phyloP scores from a whole-genome alignment of 2,113 vertebrate species.

The Clinocottus analis region DNA sequence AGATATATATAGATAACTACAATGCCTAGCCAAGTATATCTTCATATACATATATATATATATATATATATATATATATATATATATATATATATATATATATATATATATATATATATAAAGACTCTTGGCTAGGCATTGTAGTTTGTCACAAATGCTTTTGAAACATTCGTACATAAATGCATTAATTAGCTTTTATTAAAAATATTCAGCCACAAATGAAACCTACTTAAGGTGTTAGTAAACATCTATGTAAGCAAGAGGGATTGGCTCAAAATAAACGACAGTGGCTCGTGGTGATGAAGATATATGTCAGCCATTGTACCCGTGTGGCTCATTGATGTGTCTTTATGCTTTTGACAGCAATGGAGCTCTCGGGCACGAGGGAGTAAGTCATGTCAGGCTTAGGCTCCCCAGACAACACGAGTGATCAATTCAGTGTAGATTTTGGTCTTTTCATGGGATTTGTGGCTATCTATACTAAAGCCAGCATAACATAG shows the following conservation, averaged over 20 bases:
- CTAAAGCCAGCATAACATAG: not conserved
- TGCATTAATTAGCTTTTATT: not conserved
- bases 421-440: not conserved
- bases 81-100: too few relatives aligned
- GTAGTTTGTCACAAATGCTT: not conserved
- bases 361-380: not conserved
- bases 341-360: not conserved
- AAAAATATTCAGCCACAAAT: not conserved
- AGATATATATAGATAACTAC: too few relatives aligned
- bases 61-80: too few relatives aligned
- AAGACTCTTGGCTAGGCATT: not conserved
- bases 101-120: too few relatives aligned
- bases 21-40: too few relatives aligned
- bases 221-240: not conserved
- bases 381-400: not conserved
- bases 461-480: not conserved
- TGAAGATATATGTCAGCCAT: not conserved
- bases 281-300: not conserved
- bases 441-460: not conserved
- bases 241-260: not conserved
- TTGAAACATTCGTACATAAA: not conserved
- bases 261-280: slow-evolving; percentile 6
- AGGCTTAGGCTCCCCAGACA: too few relatives aligned
- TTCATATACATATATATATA: too few relatives aligned
- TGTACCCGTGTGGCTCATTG: not conserved